Base-by-base conservation (phyloP, 1,140 invertebrate genomes). In the Trichonephila clavipes region DNA sequence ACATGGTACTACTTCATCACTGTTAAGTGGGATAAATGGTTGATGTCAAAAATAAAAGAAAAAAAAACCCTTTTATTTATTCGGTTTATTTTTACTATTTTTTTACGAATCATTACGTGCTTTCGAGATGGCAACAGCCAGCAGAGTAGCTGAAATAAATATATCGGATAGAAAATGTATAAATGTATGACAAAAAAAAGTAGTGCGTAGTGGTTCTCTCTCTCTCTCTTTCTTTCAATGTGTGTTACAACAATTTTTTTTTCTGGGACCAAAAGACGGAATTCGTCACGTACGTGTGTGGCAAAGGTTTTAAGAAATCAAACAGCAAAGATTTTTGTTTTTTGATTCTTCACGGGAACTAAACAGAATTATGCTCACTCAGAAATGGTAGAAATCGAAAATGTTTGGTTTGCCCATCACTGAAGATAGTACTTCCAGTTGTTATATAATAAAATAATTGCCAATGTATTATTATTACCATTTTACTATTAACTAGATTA, bases 21-120 rank as follows among this genome's bases (percentile, higher is more conserved):
- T 59, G 72, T 59, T 90, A 90, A 90, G 51, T 90, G 89, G 72
- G 62, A 90, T 90, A 82, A 90, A 90, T 90, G 89, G 44, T 16
- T 24, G n/a, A 82, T 62, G 89, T 90, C 89, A 90, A 82, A 90
- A 82, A 28, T 88, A 64, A 64, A 66, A 66, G 24, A 24, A 59
- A 59, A 51, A 21, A 58, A n/a, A n/a, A n/a, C n/a, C n/a, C 19
- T 83, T 58, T 51, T n/a, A 58, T 83, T 83, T 83, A 58, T 88
- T 66, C 61, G 2, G 61, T 24, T 40, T 83, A 61, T 64, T 88
- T 62, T 88, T 64, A 64, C 28, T 62, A 58, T 16, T 51, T 51
- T 83, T 83, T 88, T 88, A 51, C 34, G 86, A 62, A 64, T 88
- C 61, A 82, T 81, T 90, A 82, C 66, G 88, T 82, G 34, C 44